Evolutionary conservation across 2,113 vertebrate species (phyloP).

Genomic region (Struthio camelus): DNA sequence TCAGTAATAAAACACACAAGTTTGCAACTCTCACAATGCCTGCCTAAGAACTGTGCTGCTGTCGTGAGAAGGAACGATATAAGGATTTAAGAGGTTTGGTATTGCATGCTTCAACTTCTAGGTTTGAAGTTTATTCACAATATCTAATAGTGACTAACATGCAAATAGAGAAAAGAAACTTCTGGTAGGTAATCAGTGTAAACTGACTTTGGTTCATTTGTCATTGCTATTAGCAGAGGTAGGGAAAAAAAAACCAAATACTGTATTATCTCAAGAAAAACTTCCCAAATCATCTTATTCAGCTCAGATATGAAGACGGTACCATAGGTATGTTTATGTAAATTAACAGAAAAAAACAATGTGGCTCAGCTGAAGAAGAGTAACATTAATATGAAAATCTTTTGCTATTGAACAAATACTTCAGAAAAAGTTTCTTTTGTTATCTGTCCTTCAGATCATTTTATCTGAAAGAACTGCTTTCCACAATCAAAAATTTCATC

Average conservation of each 20-base stretch:
- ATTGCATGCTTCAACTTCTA: not conserved
- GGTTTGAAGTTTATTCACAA: not conserved
- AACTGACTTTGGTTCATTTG: not conserved
- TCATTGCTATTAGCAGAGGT: not conserved
- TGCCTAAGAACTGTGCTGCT: not conserved
- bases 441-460: not conserved
- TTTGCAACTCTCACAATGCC: not conserved
- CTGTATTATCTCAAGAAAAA: not conserved
- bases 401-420: not conserved
- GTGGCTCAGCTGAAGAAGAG: not conserved
- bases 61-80: too few species aligned
- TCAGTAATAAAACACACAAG: rapidly evolving
- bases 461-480: not conserved
- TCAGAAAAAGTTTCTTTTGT: not conserved
- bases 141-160: not conserved
- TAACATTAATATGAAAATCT: not conserved
- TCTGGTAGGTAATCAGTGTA: not conserved
- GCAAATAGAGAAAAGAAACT: not conserved
- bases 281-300: not conserved
- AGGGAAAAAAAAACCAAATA: not conserved
- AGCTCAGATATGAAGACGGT: not conserved
- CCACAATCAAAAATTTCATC: not conserved
- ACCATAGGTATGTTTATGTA: not conserved
- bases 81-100: not conserved
- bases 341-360: not conserved